These are phyloP conservation scores for Corbicula japonica DNA, from an alignment of 2,888 invertebrate species.

Conservation along the genomic window DNA sequence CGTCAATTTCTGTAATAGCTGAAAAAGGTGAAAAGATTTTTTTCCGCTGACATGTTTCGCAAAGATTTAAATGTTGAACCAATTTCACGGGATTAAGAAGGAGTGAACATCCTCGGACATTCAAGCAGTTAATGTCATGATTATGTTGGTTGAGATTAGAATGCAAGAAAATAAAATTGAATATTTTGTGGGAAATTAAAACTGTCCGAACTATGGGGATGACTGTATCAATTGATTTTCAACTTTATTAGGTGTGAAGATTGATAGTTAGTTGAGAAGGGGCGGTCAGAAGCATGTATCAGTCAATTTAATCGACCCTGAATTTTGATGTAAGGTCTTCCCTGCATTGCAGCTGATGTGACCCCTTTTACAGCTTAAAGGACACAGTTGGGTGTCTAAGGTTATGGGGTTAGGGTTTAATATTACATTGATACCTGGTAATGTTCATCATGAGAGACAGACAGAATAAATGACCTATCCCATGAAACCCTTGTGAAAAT, in stretches of 20 bases:
- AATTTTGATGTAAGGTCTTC: slow-evolving; percentile 19
- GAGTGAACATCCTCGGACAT: background rate
- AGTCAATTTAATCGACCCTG: slow-evolving; percentile 23
- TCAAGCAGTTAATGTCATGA: background rate
- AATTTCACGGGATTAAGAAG: slow-evolving; percentile 27
- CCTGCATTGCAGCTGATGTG: background rate
- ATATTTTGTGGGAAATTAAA: slow-evolving; percentile 14
- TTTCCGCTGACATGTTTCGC: slow-evolving; percentile 17
- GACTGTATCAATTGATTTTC: slow-evolving; percentile 28
- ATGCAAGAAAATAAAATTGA: slow-evolving; percentile 5
- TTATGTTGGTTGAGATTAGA: slow-evolving; percentile 4
- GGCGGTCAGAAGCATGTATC: slow-evolving; percentile 17
- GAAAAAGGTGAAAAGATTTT: slow-evolving; percentile 26
- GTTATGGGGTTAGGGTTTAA: background rate
- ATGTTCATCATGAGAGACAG: background rate
- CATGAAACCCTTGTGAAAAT: too few species aligned
- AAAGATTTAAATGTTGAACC: slow-evolving; percentile 5
- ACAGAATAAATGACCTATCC: background rate
- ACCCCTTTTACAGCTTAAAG: background rate
- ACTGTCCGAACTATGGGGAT: slow-evolving; percentile 16
- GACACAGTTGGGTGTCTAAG: background rate
- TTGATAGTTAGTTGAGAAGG: slow-evolving; percentile 11
- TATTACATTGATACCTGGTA: background rate
- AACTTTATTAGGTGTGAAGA: slow-evolving; percentile 36
- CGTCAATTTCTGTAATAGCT: slow-evolving; percentile 24